Evolutionary conservation across 2,888 invertebrate species (phyloP).

Genomic region (Oscheius sp.): DNA sequence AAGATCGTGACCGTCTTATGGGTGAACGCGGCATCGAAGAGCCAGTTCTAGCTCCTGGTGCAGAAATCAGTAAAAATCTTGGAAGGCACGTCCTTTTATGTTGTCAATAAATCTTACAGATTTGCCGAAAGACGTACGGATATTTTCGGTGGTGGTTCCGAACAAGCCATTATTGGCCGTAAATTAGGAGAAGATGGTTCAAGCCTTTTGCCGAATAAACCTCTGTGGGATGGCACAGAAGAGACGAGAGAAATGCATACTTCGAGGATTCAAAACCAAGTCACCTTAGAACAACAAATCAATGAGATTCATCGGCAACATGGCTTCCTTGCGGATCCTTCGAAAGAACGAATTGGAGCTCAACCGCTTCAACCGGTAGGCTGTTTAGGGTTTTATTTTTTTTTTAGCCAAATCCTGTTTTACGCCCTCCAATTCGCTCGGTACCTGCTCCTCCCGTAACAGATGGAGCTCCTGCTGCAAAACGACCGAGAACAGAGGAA

Average conservation of each 20-base stretch:
- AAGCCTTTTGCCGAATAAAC: constrained; percentile 33
- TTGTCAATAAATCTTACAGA: constrained; percentile 71
- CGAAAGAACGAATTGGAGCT: constrained; percentile 93
- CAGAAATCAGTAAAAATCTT: constrained; percentile 91
- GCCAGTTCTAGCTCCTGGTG: constrained; percentile 82
- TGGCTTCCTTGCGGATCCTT: constrained; percentile 81
- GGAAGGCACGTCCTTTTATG: constrained; percentile 37
- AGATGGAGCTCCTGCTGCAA: constrained; percentile 42
- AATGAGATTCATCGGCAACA: constrained; percentile 60
- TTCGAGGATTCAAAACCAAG: constrained; percentile 54
- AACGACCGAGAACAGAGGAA: constrained; percentile 43
- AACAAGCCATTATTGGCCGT: constrained; percentile 98
- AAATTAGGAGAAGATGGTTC: constrained; percentile 78
- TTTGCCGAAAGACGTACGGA: constrained; percentile 98
- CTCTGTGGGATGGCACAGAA: constrained; percentile 96
- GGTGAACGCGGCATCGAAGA: constrained; percentile 76
- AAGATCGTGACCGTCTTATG: constrained; percentile 87
- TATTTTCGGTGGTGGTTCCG: constrained; percentile 89
- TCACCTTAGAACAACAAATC: constrained; percentile 58
- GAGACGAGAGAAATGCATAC: constrained; percentile 83
- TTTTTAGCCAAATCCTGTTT: constrained; percentile 36
- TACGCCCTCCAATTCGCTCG: constrained; percentile 31
- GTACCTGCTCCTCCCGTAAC: constrained; percentile 7
- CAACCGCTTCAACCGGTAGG: constrained; percentile 28
- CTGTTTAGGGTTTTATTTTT: background rate